Percentiles rank a stretch among this genome's conserved stretches.
These are phyloP conservation scores for Electrophaes corylata DNA, from an alignment of 2,888 invertebrate genomes.

Conservation along the genomic window DNA sequence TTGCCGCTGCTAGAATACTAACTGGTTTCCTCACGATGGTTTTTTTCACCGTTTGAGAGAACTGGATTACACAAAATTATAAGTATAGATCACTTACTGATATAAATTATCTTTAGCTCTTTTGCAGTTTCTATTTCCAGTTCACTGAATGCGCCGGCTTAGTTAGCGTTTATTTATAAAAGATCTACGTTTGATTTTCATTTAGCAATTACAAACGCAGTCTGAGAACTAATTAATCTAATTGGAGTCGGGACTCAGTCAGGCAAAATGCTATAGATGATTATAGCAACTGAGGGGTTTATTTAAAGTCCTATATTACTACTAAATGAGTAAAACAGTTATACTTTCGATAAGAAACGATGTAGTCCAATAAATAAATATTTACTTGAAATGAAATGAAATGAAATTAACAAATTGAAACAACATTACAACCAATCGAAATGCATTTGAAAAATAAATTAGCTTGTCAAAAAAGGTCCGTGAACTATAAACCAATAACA, in stretches of 20 bases:
- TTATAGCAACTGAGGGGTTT: background rate
- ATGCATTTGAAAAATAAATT: constrained; percentile 1
- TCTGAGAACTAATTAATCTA: background rate
- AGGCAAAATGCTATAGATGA: background rate
- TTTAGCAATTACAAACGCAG: constrained; percentile 4
- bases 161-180: constrained; percentile 6
- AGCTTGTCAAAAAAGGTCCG: constrained; percentile 5
- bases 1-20: too few relatives aligned
- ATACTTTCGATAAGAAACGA: too few relatives aligned
- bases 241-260: background rate
- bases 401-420: background rate
- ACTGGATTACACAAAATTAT: too few relatives aligned
- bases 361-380: too few relatives aligned
- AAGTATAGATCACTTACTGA: too few relatives aligned
- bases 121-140: background rate
- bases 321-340: too few relatives aligned
- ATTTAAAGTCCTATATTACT: background rate
- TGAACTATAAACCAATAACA: constrained; percentile 6
- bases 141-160: background rate
- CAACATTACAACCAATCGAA: background rate
- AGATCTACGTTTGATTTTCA: constrained; percentile 2
- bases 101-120: background rate
- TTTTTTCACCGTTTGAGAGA: too few relatives aligned
- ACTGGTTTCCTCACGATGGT: too few relatives aligned
- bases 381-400: background rate